Evolutionary conservation across 2,888 invertebrate genomes (phyloP).

Genomic region (Stictocephala bisonia): DNA sequence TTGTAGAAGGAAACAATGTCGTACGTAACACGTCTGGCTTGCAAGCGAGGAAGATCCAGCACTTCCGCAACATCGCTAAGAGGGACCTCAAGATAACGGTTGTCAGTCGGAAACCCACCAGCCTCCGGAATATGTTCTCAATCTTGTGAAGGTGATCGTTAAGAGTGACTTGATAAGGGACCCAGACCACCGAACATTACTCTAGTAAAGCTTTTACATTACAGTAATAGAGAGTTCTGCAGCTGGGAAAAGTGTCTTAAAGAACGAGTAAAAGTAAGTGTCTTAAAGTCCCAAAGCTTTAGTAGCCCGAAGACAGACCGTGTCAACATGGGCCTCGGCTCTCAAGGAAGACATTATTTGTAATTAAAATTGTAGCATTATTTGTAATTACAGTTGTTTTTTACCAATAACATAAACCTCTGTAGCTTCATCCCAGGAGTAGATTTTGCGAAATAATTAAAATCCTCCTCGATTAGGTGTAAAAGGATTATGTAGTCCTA

Average conservation of each 20-base stretch:
- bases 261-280: not conserved
- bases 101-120: not conserved
- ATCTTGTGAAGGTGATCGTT: not conserved
- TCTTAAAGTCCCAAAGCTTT: not conserved
- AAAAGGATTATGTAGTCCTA: too few species aligned
- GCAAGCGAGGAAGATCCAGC: not conserved
- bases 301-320: not conserved
- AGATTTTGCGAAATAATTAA: too few species aligned
- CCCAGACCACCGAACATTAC: not conserved
- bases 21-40: not conserved
- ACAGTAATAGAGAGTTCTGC: not conserved
- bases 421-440: too few species aligned
- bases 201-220: not conserved
- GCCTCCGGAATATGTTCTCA: not conserved
- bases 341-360: too few species aligned
- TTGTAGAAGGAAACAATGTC: not conserved
- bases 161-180: not conserved
- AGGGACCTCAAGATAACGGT: not conserved
- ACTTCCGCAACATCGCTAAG: not conserved
- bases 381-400: too few species aligned
- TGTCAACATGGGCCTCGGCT: slow-evolving; percentile 7
- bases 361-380: too few species aligned
- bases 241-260: slow-evolving; percentile 1
- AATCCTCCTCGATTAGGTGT: too few species aligned
- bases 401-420: too few species aligned